phyloP scores from a whole-genome alignment of 2,797 vertebrate species.

The Fistularia tabacaria region DNA sequence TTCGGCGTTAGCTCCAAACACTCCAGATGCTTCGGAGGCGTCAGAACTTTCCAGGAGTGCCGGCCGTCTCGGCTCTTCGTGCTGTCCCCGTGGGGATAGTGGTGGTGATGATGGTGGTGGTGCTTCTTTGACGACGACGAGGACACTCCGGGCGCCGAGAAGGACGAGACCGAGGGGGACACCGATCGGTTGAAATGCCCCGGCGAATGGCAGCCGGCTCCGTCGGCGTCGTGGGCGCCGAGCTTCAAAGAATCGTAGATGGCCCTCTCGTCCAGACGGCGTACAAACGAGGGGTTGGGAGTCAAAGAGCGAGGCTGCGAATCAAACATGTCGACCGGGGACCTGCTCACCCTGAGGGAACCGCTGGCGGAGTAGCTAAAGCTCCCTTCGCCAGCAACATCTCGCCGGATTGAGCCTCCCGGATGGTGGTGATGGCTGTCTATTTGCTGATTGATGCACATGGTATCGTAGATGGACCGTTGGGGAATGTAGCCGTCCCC shows the following conservation, averaged over 20 bases:
- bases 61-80: constrained; percentile 79
- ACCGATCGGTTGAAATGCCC: constrained; percentile 70
- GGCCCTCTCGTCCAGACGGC: constrained; percentile 89
- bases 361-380: constrained; percentile 86
- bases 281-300: constrained; percentile 73
- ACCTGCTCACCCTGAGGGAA: constrained; percentile 83
- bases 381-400: constrained; percentile 84
- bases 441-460: constrained; percentile 96
- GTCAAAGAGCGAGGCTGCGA: constrained; percentile 79
- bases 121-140: constrained; percentile 72
- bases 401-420: constrained; percentile 74
- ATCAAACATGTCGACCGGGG: constrained; percentile 81
- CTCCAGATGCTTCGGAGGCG: constrained; percentile 85
- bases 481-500: constrained; percentile 96
- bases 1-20: constrained; percentile 69
- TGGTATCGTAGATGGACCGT: constrained; percentile 95
- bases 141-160: constrained; percentile 69
- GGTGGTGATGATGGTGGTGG: constrained; percentile 68
- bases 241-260: constrained; percentile 94
- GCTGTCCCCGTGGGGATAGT: constrained; percentile 72
- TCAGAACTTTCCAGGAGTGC: constrained; percentile 89
- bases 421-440: constrained; percentile 76
- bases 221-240: constrained; percentile 80
- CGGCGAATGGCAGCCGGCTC: constrained; percentile 69
- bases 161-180: constrained; percentile 76